A percentile compares a stretch with the other conserved stretches of the same genome.
Evolutionary conservation across 1,140 invertebrate genomes (phyloP).

Genomic region (Hycleus cichorii): DNA sequence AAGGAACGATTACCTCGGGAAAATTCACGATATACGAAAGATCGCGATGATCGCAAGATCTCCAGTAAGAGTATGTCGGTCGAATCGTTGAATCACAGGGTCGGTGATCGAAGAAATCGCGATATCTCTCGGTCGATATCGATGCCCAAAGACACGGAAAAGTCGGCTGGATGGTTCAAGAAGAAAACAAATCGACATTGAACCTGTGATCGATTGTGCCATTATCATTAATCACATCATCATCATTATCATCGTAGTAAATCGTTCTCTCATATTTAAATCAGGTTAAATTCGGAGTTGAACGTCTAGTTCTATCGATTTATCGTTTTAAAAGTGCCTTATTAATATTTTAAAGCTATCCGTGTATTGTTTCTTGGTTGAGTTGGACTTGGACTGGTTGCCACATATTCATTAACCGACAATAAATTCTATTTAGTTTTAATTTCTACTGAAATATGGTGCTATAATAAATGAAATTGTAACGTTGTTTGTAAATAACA

Average conservation of each 20-base stretch:
- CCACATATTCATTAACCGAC: neutral
- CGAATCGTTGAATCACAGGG: constrained; percentile 49
- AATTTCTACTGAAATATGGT: constrained; percentile 8
- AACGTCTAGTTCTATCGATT: constrained; percentile 9
- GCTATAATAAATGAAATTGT: constrained; percentile 23
- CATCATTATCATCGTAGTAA: neutral
- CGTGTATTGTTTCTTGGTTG: constrained; percentile 26
- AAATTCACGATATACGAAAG: constrained; percentile 43
- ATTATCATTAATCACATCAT: neutral
- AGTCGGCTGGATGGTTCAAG: constrained; percentile 65
- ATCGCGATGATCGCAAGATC: constrained; percentile 46
- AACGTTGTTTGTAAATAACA: constrained; percentile 23
- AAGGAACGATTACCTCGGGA: constrained; percentile 40
- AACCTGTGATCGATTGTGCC: constrained; percentile 31
- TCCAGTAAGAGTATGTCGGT: constrained; percentile 51
- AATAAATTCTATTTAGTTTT: constrained; percentile 1
- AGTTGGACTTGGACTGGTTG: constrained; percentile 28
- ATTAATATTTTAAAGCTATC: constrained; percentile 17
- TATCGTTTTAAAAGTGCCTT: constrained; percentile 16
- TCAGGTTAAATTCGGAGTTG: constrained; percentile 29
- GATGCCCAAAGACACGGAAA: constrained; percentile 60
- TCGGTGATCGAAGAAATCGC: constrained; percentile 39
- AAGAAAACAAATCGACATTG: constrained; percentile 54
- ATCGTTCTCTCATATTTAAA: constrained; percentile 30
- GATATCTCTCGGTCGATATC: constrained; percentile 54